phyloP scores from a whole-genome alignment of 2,113 vertebrate genomes.

The Corythornis cristatus region DNA sequence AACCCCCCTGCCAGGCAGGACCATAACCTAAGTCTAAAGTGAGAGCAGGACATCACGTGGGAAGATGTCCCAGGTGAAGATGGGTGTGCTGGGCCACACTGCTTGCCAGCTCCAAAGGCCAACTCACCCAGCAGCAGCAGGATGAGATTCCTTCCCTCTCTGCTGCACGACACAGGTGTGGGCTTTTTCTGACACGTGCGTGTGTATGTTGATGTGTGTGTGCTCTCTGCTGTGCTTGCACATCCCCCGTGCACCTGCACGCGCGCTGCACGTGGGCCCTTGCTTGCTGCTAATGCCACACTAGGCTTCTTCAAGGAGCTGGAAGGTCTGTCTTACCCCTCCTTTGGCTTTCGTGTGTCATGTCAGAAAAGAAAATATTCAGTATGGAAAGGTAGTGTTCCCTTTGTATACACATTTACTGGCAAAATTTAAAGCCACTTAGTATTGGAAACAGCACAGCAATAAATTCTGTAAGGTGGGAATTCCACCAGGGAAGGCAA shows the following conservation, averaged over 20 bases:
- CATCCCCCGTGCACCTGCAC: not conserved
- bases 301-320: not conserved
- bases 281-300: not conserved
- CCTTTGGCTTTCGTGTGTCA: not conserved
- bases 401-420: not conserved
- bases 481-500: not conserved
- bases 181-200: not conserved
- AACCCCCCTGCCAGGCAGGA: too few species aligned
- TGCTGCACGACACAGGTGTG: not conserved
- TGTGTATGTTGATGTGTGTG: rapidly evolving
- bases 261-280: too few species aligned
- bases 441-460: not conserved
- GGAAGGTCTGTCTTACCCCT: not conserved
- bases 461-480: not conserved
- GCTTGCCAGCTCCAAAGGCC: too few species aligned
- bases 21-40: too few species aligned
- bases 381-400: not conserved
- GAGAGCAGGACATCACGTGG: too few species aligned
- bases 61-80: too few species aligned
- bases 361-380: not conserved
- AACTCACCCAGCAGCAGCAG: too few species aligned
- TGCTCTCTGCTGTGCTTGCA: rapidly evolving
- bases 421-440: not conserved
- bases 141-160: not conserved
- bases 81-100: too few species aligned